Evolutionary conservation across 2,888 invertebrate genomes (phyloP), one percentile per base, ranked within the genome.

Genomic region (Norana najaformis): DNA sequence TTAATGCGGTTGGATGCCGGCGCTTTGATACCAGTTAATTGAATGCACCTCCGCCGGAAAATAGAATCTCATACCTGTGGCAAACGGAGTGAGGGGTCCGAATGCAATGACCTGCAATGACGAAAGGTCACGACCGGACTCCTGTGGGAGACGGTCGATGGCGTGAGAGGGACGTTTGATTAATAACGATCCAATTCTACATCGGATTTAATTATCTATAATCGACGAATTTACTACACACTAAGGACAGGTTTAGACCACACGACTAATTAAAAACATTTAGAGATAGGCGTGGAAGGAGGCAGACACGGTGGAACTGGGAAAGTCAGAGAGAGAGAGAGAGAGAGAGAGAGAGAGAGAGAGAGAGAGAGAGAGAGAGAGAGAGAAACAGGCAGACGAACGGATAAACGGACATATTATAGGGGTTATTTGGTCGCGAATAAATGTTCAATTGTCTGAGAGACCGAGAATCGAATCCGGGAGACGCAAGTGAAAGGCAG

Each of bases 21-120:
- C 69, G 69, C 69, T 69, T 69, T 69, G 69, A 69, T 69, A 69
- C 69, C 69, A n/a, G 69, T 69, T 69, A 69, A 69, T 69, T 69
- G 69, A 69, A 69, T 53, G n/a, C 69, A 69, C 69, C 69, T 69
- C n/a, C 69, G 69, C 69, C 69, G 69, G 69, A 69, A 69, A 69
- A 69, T 69, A 69, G 30, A 69, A 69, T 69, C 69, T 13, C 69
- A 69, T 69, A 69, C 69, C 69, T 69, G 69, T 69, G 69, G 69
- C 69, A n/a, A 69, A 30, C 69, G 69, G 69, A 23, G 23, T 20
- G 47, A 69, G 69, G 69, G 69, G 30, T 69, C n/a, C 69, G 69
- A n/a, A 69, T 69, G 69, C 69, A n/a, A 69, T 69, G 69, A 69
- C 69, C 69, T 69, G 69, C 69, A 69, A 69, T 69, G 69, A 69